phyloP scores from a whole-genome alignment of 2,113 vertebrate species.

The Alligator mississippiensis region DNA sequence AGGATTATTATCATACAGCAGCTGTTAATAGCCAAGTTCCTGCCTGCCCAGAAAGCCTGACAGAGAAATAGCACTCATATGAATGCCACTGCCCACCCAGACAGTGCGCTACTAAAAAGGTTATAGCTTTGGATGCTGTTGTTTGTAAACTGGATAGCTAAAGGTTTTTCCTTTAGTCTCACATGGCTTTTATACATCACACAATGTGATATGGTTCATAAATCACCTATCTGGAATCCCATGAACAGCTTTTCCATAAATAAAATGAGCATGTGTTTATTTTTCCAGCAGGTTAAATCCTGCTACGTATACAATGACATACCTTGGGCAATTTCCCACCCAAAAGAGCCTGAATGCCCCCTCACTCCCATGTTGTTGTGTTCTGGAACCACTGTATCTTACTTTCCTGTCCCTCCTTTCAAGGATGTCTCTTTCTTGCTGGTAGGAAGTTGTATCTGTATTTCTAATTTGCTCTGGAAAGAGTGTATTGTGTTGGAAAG shows the following conservation, averaged over 20 bases:
- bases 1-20: neutral
- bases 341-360: fast-evolving
- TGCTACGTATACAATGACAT: neutral
- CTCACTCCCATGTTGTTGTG: neutral
- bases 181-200: fast-evolving
- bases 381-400: fast-evolving
- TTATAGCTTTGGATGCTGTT: neutral
- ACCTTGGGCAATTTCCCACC: neutral
- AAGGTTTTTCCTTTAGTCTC: neutral
- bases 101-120: neutral
- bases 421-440: neutral
- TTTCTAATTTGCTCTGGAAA: slow-evolving; percentile 52
- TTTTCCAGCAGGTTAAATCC: neutral
- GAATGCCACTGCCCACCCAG: neutral
- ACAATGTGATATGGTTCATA: fast-evolving
- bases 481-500: slow-evolving; percentile 5
- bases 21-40: neutral
- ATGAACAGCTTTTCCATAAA: neutral
- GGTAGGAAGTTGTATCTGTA: slow-evolving; percentile 1
- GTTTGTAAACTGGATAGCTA: neutral
- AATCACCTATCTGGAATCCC: neutral
- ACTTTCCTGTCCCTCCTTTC: neutral
- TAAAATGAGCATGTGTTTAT: neutral
- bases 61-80: neutral
- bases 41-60: neutral